Base-by-base conservation (phyloP, 35 echinoderm and acorn worm genomes). In the Ophiothrix spiculata region DNA sequence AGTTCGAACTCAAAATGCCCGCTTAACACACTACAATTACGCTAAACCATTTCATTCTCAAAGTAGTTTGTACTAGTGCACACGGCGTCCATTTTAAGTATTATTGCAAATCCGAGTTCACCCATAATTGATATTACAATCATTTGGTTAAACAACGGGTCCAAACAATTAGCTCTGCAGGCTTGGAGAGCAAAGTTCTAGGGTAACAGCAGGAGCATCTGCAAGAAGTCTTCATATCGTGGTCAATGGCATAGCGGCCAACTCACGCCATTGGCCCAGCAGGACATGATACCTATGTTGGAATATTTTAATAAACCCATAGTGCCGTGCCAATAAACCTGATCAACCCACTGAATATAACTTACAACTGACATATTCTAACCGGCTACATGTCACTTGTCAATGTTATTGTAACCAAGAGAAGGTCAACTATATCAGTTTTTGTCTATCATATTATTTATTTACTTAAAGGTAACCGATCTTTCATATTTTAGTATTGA, bases 241-340 rank as follows among this genome's bases (percentile, higher is more conserved):
- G 60, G 60, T 69, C 60, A 69, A 69, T 69, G 60, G 10, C 60
- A 69, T 25, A 10, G 25, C 10, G 60, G 60, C 60, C 8, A 69
- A 12, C 60, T 69, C 60, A 69, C 60, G 29, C 60, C 4, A 69
- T 6, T 69, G 60, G 60, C 60, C 3, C 60, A 69, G 60, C 60
- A 69, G 60, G 60, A 69, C 60, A 12, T 69, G 60, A 69, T 15
- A 25, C 60, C 60, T 69, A 69, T 69, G 60, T 15, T 25, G 60
- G 25, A 28, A 69, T 69, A 6, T 10, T 25, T 28, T 25, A 69
- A 69, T 69, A 19, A 69, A 69, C 3, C 60, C 60, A 69, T 69
- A 69, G 60, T 28, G 60, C 60, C 60, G 60, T 69, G 60, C 60
- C 60, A 69, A 69, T 69, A 69, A 69, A 69, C 60, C 60, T 69